phyloP scores from a whole-genome alignment of 2,888 invertebrate genomes.

The Cryptus viduatorius region DNA sequence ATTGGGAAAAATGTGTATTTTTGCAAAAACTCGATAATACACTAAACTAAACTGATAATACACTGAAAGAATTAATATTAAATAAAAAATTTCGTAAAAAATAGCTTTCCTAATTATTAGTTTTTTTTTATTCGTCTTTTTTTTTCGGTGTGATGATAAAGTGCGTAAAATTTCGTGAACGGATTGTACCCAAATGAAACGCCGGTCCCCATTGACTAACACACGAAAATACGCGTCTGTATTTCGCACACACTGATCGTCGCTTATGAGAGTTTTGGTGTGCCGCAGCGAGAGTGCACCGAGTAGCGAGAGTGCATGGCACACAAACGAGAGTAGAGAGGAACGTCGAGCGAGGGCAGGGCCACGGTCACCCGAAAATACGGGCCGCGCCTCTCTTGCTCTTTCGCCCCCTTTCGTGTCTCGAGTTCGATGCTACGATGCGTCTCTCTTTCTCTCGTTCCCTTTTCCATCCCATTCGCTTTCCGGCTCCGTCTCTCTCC shows the following conservation, averaged over 20 bases:
- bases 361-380: slow-evolving; percentile 84
- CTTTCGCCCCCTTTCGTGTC: slow-evolving; percentile 34
- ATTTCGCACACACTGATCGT: background rate
- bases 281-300: slow-evolving; percentile 72
- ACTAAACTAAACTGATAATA: too few species aligned
- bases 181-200: slow-evolving; percentile 39
- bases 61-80: too few species aligned
- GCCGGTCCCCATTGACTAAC: slow-evolving; percentile 55
- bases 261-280: slow-evolving; percentile 29
- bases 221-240: slow-evolving; percentile 13
- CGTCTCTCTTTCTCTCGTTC: slow-evolving; percentile 58
- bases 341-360: slow-evolving; percentile 79
- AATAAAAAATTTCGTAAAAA: too few species aligned
- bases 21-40: too few species aligned
- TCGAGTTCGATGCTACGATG: slow-evolving; percentile 36
- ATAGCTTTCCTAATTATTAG: too few species aligned
- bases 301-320: slow-evolving; percentile 53
- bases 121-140: too few species aligned
- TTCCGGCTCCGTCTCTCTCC: slow-evolving; percentile 58
- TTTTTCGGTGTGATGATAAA: too few species aligned
- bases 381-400: slow-evolving; percentile 73
- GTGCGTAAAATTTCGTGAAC: slow-evolving; percentile 33
- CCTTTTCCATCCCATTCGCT: slow-evolving; percentile 55
- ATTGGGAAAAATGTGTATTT: too few species aligned
- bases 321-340: slow-evolving; percentile 71